Evolutionary conservation across 2,797 vertebrate genomes (phyloP), one percentile per base, ranked within the genome.

Genomic region (Dendrocincla tyrannina): DNA sequence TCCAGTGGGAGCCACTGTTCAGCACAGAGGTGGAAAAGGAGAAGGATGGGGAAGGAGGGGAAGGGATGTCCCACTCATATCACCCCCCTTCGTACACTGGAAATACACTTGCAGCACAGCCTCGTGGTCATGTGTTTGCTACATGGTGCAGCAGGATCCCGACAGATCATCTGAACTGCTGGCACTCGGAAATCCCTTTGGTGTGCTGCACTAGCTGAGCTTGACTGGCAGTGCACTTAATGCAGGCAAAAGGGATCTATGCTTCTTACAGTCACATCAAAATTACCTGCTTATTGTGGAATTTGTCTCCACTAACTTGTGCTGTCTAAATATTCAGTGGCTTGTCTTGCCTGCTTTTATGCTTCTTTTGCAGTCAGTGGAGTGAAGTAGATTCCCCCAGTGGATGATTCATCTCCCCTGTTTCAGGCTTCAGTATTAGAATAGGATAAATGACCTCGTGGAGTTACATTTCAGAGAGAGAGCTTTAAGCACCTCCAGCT

Each of bases 321-420:
- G 72, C 90, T 94, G 76, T 95, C 95, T 95, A 95, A 95, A 94
- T 90, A 91, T 90, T 95, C 90, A 78, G 46, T 82, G 77, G 73
- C 85, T 88, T 91, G 84, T 84, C 91, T 91, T 84, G 80, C 39
- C 80, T 94, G 59, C 17, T 88, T 86, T 78, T 73, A 47, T 13
- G 9, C 62, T 88, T 35, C 80, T 91, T 94, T 84, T 76, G 62
- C 66, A 86, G 63, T 81, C 73, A 62, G 46, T 5, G 2, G 42
- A 88, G 60, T 75, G 83, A 94, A 85, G 68, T 64, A 85, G 56
- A 55, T 91, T 95, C 42, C 77, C 70, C 52, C 50, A 81, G 69
- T 69, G 74, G 77, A 78, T 95, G 90, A 95, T 93, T 97, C 85
- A 94, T 94, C 88, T 86, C 35, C 53, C 39, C 8, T 75, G 41